Evolutionary conservation across 1,140 invertebrate species (phyloP).

Genomic region (Anadara kagoshimensis): DNA sequence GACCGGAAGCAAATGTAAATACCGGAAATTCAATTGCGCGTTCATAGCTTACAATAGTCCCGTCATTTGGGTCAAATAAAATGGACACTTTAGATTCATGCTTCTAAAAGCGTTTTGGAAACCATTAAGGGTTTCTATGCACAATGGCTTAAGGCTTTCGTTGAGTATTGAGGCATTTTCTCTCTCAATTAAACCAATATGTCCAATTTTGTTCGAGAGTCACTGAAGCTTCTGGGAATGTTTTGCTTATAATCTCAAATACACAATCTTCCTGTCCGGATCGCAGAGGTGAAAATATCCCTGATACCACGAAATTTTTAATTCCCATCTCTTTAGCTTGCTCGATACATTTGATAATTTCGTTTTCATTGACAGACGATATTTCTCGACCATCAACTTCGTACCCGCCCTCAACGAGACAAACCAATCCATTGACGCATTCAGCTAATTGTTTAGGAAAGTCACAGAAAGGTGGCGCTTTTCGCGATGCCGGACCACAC

Average conservation of each 20-base stretch:
- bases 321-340: conserved; percentile 46
- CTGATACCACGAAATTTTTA: conserved; percentile 57
- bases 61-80: conserved; percentile 70
- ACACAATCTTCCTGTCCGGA: conserved; percentile 57
- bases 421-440: conserved; percentile 43
- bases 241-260: conserved; percentile 37
- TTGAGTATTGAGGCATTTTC: conserved; percentile 70
- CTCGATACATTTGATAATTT: conserved; percentile 47
- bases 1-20: conserved; percentile 67
- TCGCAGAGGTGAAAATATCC: conserved; percentile 61
- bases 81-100: conserved; percentile 57
- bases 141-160: conserved; percentile 65
- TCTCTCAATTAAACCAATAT: conserved; percentile 64
- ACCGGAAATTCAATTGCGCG: conserved; percentile 55
- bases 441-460: conserved; percentile 53
- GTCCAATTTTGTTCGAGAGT: conserved; percentile 65
- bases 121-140: conserved; percentile 54
- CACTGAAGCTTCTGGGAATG: conserved; percentile 55
- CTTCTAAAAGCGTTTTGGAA: conserved; percentile 57
- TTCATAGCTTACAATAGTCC: conserved; percentile 55
- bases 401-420: conserved; percentile 64
- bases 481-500: conserved; percentile 62
- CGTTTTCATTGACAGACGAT: conserved; percentile 46
- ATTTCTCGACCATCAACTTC: conserved; percentile 62
- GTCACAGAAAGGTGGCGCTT: conserved; percentile 63